Conservation (phyloP, 2,888 invertebrate genomes). For the Platycheirus albimanus region DNA sequence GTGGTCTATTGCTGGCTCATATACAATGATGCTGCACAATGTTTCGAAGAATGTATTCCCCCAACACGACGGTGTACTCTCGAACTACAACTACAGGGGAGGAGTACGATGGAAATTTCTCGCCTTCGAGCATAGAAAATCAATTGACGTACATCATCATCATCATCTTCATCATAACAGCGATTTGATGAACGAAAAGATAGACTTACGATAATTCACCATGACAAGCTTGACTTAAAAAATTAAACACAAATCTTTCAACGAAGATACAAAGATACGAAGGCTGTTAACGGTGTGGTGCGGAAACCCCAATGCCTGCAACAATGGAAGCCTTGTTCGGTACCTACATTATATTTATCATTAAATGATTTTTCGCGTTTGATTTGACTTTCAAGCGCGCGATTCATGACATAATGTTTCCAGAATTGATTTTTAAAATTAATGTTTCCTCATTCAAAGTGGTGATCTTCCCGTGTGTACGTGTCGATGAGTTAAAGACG, state of each 20-base stretch:
- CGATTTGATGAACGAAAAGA: slow-evolving; percentile 45
- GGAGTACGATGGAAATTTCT: slow-evolving; percentile 36
- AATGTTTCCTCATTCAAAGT: slow-evolving; percentile 50
- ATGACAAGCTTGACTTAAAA: slow-evolving; percentile 40
- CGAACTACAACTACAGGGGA: too few species aligned
- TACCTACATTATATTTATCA: slow-evolving; percentile 55
- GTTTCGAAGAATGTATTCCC: not conserved
- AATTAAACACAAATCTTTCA: slow-evolving; percentile 6
- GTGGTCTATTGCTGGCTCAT: slow-evolving; percentile 18
- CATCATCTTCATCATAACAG: slow-evolving; percentile 12
- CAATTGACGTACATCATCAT: slow-evolving; percentile 70
- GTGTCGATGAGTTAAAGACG: slow-evolving; percentile 26
- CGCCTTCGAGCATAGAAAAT: slow-evolving; percentile 68
- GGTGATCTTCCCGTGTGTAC: slow-evolving; percentile 3
- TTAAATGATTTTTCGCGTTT: slow-evolving; percentile 60
- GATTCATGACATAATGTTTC: slow-evolving; percentile 60
- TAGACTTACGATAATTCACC: slow-evolving; percentile 22
- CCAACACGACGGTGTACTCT: too few species aligned
- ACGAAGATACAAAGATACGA: not conserved
- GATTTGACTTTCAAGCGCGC: slow-evolving; percentile 54
- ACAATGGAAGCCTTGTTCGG: slow-evolving; percentile 23
- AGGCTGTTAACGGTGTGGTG: not conserved
- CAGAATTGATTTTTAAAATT: slow-evolving; percentile 43
- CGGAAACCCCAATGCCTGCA: not conserved
- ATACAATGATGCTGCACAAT: slow-evolving; percentile 3